Percentiles rank a stretch among this genome's conserved stretches.
Evolutionary conservation across 2,888 invertebrate species (phyloP).

Genomic region (Metellina segmentata): DNA sequence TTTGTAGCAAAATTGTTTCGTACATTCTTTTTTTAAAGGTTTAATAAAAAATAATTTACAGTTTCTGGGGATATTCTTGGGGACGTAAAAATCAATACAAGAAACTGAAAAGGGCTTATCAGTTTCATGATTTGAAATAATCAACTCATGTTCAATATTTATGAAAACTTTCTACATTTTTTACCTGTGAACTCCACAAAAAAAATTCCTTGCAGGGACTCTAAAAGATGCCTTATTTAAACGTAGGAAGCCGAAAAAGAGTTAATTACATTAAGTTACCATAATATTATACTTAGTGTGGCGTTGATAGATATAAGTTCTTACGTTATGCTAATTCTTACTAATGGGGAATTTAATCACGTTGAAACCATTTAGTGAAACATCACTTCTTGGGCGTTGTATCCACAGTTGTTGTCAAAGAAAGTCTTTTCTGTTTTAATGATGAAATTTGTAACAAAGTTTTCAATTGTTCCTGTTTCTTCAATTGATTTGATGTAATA

Average conservation of each 20-base stretch:
- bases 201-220: background rate
- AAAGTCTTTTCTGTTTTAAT: background rate
- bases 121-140: no score
- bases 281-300: background rate
- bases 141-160: background rate
- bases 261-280: background rate
- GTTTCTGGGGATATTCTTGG: no score
- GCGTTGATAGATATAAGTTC: slow-evolving; percentile 1
- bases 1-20: no score
- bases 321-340: background rate
- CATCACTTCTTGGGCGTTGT: background rate
- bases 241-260: background rate
- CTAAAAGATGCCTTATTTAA: background rate
- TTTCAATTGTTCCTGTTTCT: background rate
- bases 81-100: no score
- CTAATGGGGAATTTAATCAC: background rate
- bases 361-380: background rate
- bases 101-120: no score
- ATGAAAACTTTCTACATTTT: background rate
- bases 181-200: background rate
- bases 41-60: no score
- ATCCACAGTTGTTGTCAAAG: background rate
- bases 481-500: background rate
- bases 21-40: no score
- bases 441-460: background rate